phyloP scores from a whole-genome alignment of 1,140 invertebrate genomes.

The Aphaenogaster floridana region DNA sequence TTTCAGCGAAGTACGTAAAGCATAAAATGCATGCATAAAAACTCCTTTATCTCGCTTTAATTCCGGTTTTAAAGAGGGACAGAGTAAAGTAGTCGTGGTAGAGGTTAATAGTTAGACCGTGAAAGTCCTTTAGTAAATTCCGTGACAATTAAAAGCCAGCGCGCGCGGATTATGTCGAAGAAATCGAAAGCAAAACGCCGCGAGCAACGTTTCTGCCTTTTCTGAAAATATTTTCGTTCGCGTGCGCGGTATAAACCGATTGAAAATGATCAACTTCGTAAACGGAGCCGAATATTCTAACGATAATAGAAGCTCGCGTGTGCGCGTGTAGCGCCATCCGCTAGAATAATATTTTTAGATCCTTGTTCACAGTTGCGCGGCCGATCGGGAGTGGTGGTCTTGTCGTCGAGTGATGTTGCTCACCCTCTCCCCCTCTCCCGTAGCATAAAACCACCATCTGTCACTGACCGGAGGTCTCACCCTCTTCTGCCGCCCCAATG shows the following conservation, averaged over 20 bases:
- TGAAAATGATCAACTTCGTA: constrained; percentile 44
- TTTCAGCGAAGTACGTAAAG: background rate
- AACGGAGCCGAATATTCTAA: constrained; percentile 49
- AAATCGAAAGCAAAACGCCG: constrained; percentile 34
- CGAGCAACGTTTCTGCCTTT: background rate
- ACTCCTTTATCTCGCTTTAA: background rate
- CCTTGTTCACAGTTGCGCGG: constrained; percentile 45
- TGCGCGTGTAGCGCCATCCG: constrained; percentile 24
- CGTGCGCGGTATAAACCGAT: constrained; percentile 14
- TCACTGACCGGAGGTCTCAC: constrained; percentile 68
- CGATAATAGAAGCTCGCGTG: constrained; percentile 44
- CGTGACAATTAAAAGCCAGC: constrained; percentile 4
- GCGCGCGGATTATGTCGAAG: background rate
- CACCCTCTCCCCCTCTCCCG: background rate
- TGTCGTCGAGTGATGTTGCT: constrained; percentile 43
- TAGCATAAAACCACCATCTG: constrained; percentile 66
- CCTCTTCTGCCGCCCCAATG: constrained; percentile 42
- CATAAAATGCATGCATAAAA: constrained; percentile 26
- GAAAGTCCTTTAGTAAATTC: background rate
- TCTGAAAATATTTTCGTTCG: constrained; percentile 49
- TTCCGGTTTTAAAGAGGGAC: background rate
- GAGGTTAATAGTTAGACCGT: background rate
- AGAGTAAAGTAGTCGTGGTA: too few species aligned
- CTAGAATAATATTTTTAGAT: constrained; percentile 57
- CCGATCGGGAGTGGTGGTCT: background rate